phyloP scores from a whole-genome alignment of 2,797 vertebrate genomes.

The Gobio occitaniae region DNA sequence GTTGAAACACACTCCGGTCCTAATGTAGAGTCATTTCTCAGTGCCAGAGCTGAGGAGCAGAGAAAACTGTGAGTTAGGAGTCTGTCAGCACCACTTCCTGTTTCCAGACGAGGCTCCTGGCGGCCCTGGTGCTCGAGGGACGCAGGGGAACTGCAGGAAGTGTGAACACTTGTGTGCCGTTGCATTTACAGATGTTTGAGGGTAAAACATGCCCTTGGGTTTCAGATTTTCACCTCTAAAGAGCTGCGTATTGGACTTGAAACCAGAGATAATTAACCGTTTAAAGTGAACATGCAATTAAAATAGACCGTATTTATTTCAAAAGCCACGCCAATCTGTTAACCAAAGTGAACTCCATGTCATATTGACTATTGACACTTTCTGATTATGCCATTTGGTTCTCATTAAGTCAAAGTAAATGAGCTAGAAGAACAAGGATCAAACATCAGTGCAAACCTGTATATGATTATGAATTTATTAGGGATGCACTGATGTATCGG shows the following conservation, averaged over 20 bases:
- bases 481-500: too few species aligned
- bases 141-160: slow-evolving; percentile 60
- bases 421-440: background rate
- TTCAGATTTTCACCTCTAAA: slow-evolving; percentile 8
- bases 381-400: too few species aligned
- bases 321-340: background rate
- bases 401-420: too few species aligned
- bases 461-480: background rate
- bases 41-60: background rate
- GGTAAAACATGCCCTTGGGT: background rate
- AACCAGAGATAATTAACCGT: slow-evolving; percentile 70
- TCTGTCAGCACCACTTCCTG: slow-evolving; percentile 11
- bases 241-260: slow-evolving; percentile 59
- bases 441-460: background rate
- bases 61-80: background rate
- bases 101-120: background rate
- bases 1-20: background rate
- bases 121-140: background rate
- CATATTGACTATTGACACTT: background rate
- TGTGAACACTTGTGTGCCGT: slow-evolving; percentile 62
- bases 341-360: background rate
- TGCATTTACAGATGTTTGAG: slow-evolving; percentile 3
- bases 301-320: slow-evolving; percentile 67
- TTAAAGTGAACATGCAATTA: slow-evolving; percentile 65
- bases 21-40: background rate